Base-by-base conservation (phyloP, 2,797 vertebrate genomes). In the Alauda arvensis region DNA sequence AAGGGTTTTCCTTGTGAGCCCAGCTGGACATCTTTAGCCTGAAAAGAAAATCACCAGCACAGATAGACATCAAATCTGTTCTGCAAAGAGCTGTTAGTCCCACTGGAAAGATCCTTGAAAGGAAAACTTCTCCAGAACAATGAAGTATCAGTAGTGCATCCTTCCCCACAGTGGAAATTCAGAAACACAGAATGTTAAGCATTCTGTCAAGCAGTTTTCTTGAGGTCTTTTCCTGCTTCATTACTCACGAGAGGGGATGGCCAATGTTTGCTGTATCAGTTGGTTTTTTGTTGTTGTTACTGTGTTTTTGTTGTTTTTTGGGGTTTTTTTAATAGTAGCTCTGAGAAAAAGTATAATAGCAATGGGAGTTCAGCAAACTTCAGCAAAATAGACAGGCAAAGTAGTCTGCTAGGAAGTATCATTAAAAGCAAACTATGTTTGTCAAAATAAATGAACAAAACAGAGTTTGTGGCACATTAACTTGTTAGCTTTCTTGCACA, bases 401-500 rank as follows among this genome's bases (percentile, higher is more conserved):
- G 61, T 60, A 66, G 75, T 77, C 75, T 90, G 68, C 48, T 93
- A 71, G 59, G 77, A 94, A 86, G 80, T 70, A 79, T 78, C 74
- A 59, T 92, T 90, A 82, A 84, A 89, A 89, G n/a, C 62, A 84
- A 94, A 83, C 61, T 76, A 53, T 14, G 67, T 52, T 88, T 89
- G 83, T 93, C 93, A 95, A 85, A 95, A 92, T 85, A 92, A 91
- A 86, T 86, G 43, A 93, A 77, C 31, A 82, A 89, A 90, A 79
- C 72, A 59, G 21, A 83, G 62, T 87, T 78, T 75, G 70, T 95
- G 85, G 66, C 89, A 65, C 77, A 84, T 93, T 90, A 94, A 83
- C 83, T 91, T 93, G 80, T 92, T 92, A 93, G 68, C 83, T 87
- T 80, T 63, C 85, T 93, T 95, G 79, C 56, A 74, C 21, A 49